A percentile compares a stretch with the other conserved stretches of the same genome.
phyloP scores from a whole-genome alignment of 1,140 invertebrate genomes.

The Chymomyza costata region DNA sequence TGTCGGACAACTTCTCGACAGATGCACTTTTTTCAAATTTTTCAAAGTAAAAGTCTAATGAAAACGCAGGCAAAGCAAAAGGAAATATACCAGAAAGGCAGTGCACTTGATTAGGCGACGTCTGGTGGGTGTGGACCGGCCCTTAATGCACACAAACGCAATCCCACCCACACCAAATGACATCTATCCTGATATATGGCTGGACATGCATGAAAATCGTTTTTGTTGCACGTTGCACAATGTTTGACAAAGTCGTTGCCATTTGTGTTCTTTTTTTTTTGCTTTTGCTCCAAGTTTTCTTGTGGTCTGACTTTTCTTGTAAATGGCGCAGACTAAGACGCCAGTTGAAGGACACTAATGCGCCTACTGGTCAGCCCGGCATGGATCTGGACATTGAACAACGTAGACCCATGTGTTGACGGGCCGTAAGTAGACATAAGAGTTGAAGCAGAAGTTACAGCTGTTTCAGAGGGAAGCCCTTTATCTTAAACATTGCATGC shows the following conservation, averaged over 20 bases:
- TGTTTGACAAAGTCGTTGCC: slow-evolving; percentile 40
- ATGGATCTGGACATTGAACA: too few species aligned
- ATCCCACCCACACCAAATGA: slow-evolving; percentile 10
- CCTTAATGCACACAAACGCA: background rate
- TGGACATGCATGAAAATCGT: slow-evolving; percentile 41
- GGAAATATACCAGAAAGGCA: too few species aligned
- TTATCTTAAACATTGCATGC: too few species aligned
- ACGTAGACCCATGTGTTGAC: too few species aligned
- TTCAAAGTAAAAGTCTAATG: too few species aligned
- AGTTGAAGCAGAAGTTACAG: too few species aligned
- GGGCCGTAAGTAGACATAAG: too few species aligned
- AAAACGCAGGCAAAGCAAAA: too few species aligned
- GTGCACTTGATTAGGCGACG: slow-evolving; percentile 26
- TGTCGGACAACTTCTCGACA: slow-evolving; percentile 11
- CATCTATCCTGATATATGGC: slow-evolving; percentile 55
- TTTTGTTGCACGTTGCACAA: slow-evolving; percentile 30
- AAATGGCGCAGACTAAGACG: slow-evolving; percentile 33
- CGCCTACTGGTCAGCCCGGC: slow-evolving; percentile 11
- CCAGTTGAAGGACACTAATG: slow-evolving; percentile 57
- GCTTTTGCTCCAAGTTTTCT: background rate
- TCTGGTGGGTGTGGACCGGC: slow-evolving; percentile 23
- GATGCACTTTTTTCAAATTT: too few species aligned
- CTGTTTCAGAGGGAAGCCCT: too few species aligned
- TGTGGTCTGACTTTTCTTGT: slow-evolving; percentile 16
- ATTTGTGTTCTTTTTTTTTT: slow-evolving; percentile 33